These are phyloP conservation scores for Epistrophe grossulariae DNA, from an alignment of 2,888 invertebrate genomes.

Conservation along the genomic window DNA sequence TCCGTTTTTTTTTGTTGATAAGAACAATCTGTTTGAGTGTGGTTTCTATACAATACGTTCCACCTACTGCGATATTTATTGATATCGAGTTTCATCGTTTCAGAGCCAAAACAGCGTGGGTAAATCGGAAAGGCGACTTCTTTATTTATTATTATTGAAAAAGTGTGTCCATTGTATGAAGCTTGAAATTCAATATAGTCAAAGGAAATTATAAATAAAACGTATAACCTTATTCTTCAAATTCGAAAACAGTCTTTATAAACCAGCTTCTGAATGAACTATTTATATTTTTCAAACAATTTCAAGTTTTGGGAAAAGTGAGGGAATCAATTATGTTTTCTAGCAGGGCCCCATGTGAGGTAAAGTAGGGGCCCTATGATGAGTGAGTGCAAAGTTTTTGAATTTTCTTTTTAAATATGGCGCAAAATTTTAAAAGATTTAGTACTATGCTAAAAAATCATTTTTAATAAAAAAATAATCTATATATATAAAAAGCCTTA, in stretches of 20 bases:
- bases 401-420: too few relatives aligned
- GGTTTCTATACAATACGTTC: constrained; percentile 29
- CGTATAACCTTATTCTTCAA: background rate
- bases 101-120: background rate
- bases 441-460: too few relatives aligned
- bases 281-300: too few relatives aligned
- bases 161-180: background rate
- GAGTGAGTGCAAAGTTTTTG: too few relatives aligned
- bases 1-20: background rate
- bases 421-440: too few relatives aligned
- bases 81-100: constrained; percentile 1
- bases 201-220: background rate
- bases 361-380: too few relatives aligned
- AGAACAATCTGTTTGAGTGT: constrained; percentile 1
- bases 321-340: too few relatives aligned
- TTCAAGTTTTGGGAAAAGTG: too few relatives aligned
- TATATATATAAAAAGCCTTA: too few relatives aligned
- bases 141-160: background rate
- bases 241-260: background rate
- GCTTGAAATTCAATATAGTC: background rate
- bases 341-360: too few relatives aligned
- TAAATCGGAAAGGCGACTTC: background rate
- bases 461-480: too few relatives aligned
- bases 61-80: constrained; percentile 39
- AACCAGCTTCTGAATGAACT: too few relatives aligned